Evolutionary conservation across 1,140 invertebrate species (phyloP), one percentile per base, ranked within the genome.

Genomic region (Dinothrombium tinctorium): DNA sequence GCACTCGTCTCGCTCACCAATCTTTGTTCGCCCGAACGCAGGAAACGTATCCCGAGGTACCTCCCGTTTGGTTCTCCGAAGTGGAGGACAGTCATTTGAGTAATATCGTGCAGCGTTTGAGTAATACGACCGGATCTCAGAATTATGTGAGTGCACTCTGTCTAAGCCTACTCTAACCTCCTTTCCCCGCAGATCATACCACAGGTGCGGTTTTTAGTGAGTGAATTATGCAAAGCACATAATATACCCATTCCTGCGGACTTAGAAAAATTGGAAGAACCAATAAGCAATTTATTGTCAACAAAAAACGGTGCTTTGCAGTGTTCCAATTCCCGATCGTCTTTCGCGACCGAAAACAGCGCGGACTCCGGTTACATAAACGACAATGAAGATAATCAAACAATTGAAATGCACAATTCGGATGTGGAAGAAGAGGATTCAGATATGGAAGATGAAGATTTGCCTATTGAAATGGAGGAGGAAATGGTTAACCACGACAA

Each of bases 11-110:
- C 14, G n/a, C 14, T 37, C 14, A 8, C 14, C 14, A 14, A 5
- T 4, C 29, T 32, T 32, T 32, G 5, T 6, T 32, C 12, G 4
- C 17, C 12, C 17, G n/a, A 14, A 12, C 2, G 39, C 21, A 44
- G 87, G 90, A 96, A 69, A 94, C 87, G 29, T 96, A 96, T 64
- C 89, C 90, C 33, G 76, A 75, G 43, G 83, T 81, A 42, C 83
- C 90, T 32, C 90, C 90, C 35, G 89, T 96, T 49, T 98, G 92
- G 90, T 96, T 96, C 62, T 83, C 84, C 23, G 92, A 96, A 55
- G 83, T 82, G 22, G 90, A 96, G 57, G 89, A 96, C 57, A 73
- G 76, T 17, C 76, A 74, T 57, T 75, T 96, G 49, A 86, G 84
- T 50, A 78, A 80, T 66, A 81, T 86, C 42, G 80, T 98, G 49